Evolutionary conservation across 2,797 vertebrate genomes (phyloP).

Genomic region (Diplodus sargus): DNA sequence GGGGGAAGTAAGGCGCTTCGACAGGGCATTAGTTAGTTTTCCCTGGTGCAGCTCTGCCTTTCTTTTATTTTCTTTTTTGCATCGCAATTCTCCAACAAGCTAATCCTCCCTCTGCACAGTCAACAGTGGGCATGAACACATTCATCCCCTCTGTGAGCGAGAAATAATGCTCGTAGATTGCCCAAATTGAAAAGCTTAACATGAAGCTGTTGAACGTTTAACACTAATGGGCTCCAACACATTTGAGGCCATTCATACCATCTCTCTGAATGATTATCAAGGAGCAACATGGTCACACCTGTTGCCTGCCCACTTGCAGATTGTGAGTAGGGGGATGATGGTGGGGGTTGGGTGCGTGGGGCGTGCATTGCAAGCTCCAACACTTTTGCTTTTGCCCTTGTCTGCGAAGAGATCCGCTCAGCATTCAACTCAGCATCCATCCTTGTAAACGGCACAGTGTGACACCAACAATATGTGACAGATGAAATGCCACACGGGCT

Average conservation of each 20-base stretch:
- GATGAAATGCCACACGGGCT: constrained; percentile 53
- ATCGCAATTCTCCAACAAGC: neutral
- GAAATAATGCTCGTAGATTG: constrained; percentile 24
- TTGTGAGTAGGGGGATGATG: constrained; percentile 30
- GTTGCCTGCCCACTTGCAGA: constrained; percentile 33
- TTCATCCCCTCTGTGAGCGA: constrained; percentile 11
- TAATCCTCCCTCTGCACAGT: constrained; percentile 13
- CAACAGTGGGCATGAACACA: neutral
- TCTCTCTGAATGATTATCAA: constrained; percentile 12
- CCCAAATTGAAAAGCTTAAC: constrained; percentile 1
- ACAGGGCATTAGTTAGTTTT: neutral
- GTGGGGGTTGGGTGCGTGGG: neutral
- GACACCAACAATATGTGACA: constrained; percentile 54
- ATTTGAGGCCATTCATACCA: neutral
- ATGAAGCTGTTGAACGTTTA: constrained; percentile 18
- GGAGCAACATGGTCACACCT: constrained; percentile 35
- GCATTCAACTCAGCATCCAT: constrained; percentile 46
- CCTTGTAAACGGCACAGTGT: constrained; percentile 45
- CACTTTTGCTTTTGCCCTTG: constrained; percentile 11
- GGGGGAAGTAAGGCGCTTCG: neutral
- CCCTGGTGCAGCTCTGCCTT: neutral
- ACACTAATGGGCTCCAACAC: constrained; percentile 16
- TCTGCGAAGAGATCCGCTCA: constrained; percentile 34
- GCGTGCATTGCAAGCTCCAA: constrained; percentile 26
- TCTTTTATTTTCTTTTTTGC: constrained; percentile 4